These are phyloP conservation scores for Drosophila littoralis DNA, from an alignment of 1,140 invertebrate genomes.

Conservation along the genomic window DNA sequence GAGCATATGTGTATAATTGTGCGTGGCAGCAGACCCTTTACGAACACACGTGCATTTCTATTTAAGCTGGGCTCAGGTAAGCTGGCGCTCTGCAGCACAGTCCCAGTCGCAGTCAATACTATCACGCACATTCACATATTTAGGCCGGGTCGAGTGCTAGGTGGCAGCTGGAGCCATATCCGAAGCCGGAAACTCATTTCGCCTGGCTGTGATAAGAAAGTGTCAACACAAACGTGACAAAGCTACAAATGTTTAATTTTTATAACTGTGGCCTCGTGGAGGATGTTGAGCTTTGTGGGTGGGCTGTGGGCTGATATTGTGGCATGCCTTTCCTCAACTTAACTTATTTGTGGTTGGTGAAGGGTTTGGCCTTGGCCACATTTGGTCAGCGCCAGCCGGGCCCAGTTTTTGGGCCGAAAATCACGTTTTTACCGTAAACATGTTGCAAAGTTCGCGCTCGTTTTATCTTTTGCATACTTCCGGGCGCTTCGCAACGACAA, in stretches of 20 bases:
- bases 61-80: constrained; percentile 67
- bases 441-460: constrained; percentile 78
- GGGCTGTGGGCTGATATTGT: neutral
- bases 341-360: constrained; percentile 78
- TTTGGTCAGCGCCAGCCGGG: constrained; percentile 56
- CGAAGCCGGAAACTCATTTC: constrained; percentile 38
- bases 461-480: constrained; percentile 76
- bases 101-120: constrained; percentile 62
- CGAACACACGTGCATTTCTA: constrained; percentile 53
- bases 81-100: constrained; percentile 16
- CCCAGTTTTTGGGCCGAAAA: constrained; percentile 73
- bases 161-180: neutral
- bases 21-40: constrained; percentile 21
- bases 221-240: constrained; percentile 82
- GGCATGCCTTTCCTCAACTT: constrained; percentile 69
- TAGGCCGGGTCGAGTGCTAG: constrained; percentile 63
- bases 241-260: constrained; percentile 83
- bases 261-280: constrained; percentile 58
- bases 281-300: constrained; percentile 1
- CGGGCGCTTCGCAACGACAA: constrained; percentile 41
- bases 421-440: constrained; percentile 83
- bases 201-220: constrained; percentile 75
- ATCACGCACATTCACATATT: constrained; percentile 77
- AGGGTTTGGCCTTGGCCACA: constrained; percentile 69
- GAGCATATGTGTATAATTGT: constrained; percentile 54